Percentiles rank a stretch among this genome's conserved stretches.
These are phyloP conservation scores for Proteles cristata DNA, from an alignment of 2,113 vertebrate species.

Conservation along the genomic window DNA sequence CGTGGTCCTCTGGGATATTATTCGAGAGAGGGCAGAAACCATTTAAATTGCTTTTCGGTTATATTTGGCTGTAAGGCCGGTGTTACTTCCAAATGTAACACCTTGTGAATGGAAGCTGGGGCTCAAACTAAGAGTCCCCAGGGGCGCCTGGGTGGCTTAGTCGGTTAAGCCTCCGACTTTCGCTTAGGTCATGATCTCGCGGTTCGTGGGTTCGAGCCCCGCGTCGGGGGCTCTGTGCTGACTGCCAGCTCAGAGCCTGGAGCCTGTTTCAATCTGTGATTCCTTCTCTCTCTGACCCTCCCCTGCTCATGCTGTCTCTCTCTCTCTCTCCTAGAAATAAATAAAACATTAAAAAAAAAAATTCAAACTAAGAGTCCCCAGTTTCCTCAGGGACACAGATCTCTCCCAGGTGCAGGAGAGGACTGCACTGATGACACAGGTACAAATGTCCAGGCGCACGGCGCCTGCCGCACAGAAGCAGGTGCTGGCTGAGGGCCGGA, in stretches of 20 bases:
- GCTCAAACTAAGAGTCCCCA: not conserved
- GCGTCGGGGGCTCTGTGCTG: too few species aligned
- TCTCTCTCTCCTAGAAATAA: too few species aligned
- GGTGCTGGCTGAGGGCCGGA: accelerated
- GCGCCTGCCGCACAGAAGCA: not conserved
- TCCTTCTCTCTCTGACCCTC: too few species aligned
- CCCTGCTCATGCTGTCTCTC: too few species aligned
- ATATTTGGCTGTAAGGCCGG: not conserved
- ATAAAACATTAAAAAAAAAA: too few species aligned
- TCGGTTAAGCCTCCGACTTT: too few species aligned
- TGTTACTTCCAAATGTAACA: not conserved
- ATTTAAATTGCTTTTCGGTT: not conserved
- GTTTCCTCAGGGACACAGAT: not conserved
- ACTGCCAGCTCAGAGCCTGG: too few species aligned
- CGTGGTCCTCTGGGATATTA: not conserved
- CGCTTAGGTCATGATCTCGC: too few species aligned
- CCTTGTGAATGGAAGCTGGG: not conserved
- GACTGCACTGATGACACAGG: accelerated
- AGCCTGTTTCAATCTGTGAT: too few species aligned
- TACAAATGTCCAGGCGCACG: not conserved
- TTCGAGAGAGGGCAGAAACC: not conserved
- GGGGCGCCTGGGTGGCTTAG: too few species aligned
- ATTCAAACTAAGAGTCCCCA: not conserved
- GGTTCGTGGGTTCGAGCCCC: too few species aligned
- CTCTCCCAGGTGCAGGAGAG: not conserved